Conservation (phyloP, 2,113 vertebrate species). For the Genyomyrus donnyi region DNA sequence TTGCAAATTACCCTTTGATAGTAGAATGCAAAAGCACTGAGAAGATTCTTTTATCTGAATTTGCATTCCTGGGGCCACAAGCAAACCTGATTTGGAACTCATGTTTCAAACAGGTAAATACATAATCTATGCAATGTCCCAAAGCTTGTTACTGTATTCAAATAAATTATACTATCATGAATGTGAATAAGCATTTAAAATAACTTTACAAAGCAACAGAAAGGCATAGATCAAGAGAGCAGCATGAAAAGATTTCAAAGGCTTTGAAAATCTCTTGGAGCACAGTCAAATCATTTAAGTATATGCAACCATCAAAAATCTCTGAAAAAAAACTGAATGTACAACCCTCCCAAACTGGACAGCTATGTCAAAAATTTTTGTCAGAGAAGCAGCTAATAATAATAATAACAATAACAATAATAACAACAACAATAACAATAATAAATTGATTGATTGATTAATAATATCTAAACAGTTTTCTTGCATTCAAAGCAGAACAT, state of each 20-base stretch:
- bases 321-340: background rate
- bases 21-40: background rate
- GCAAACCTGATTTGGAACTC: background rate
- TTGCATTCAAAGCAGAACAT: background rate
- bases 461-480: background rate
- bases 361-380: background rate
- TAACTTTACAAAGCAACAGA: background rate
- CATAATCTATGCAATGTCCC: background rate
- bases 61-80: background rate
- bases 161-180: background rate
- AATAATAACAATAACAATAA: background rate
- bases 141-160: background rate
- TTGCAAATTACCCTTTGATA: background rate
- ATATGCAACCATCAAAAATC: background rate
- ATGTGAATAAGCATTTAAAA: background rate
- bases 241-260: background rate
- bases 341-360: background rate
- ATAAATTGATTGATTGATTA: background rate
- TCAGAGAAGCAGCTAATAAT: background rate
- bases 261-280: background rate
- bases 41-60: background rate
- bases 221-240: background rate
- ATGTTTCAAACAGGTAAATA: background rate
- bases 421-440: background rate
- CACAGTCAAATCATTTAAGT: background rate